A percentile compares a stretch with the other conserved stretches of the same genome.
phyloP scores from a whole-genome alignment of 2,113 vertebrate species.

The Osmerus mordax region DNA sequence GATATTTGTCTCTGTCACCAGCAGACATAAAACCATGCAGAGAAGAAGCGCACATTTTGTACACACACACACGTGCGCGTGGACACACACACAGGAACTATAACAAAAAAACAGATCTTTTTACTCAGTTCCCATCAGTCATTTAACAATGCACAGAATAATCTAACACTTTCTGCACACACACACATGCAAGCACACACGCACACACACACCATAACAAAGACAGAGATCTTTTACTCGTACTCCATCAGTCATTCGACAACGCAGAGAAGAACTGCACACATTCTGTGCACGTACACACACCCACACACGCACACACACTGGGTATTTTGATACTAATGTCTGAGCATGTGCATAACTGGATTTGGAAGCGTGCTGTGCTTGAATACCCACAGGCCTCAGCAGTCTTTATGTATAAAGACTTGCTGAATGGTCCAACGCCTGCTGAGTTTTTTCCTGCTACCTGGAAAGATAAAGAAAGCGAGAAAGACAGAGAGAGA shows the following conservation, averaged over 20 bases:
- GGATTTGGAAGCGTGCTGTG: background rate
- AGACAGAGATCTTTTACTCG: no score
- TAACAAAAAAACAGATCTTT: no score
- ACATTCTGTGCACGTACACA: constrained; percentile 1
- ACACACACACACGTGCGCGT: no score
- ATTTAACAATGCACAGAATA: no score
- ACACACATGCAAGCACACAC: no score
- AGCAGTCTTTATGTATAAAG: constrained; percentile 89
- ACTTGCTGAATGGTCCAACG: constrained; percentile 82
- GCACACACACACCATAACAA: background rate
- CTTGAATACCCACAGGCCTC: constrained; percentile 84
- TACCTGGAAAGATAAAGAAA: constrained; percentile 69
- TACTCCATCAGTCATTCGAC: no score
- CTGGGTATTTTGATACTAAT: background rate
- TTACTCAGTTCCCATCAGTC: no score
- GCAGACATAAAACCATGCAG: no score
- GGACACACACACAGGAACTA: no score
- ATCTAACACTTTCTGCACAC: background rate
- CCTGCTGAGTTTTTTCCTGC: constrained; percentile 85
- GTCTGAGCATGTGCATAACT: background rate
- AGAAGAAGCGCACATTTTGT: no score
- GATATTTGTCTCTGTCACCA: no score
- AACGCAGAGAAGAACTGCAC: background rate
- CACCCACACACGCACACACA: no score
- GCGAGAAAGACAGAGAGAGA: background rate